These are phyloP conservation scores for Hyles lineata DNA, from an alignment of 2,888 invertebrate genomes.

Conservation along the genomic window DNA sequence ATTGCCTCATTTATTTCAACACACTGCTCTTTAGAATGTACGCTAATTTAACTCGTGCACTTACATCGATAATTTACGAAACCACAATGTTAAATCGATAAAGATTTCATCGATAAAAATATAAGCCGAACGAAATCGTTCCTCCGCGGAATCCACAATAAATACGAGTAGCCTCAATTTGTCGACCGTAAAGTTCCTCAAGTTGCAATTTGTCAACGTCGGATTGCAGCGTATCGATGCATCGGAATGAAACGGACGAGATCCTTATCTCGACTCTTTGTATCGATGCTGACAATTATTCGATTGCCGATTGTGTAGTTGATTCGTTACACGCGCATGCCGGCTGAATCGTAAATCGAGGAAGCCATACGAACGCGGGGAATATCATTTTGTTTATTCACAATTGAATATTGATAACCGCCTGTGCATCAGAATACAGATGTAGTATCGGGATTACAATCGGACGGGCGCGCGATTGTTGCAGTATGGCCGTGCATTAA, in stretches of 20 bases:
- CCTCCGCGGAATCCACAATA: constrained; percentile 58
- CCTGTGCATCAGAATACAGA: constrained; percentile 60
- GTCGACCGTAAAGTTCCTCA: constrained; percentile 70
- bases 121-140: constrained; percentile 57
- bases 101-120: constrained; percentile 54
- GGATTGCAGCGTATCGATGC: constrained; percentile 69
- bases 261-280: constrained; percentile 74
- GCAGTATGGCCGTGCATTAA: constrained; percentile 29
- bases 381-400: constrained; percentile 65
- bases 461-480: constrained; percentile 36
- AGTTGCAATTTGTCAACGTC: constrained; percentile 80
- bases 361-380: constrained; percentile 66
- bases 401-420: constrained; percentile 68
- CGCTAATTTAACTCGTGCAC: constrained; percentile 34
- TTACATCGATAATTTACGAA: constrained; percentile 39
- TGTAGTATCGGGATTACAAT: constrained; percentile 50
- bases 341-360: constrained; percentile 63
- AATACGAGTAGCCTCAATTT: constrained; percentile 77
- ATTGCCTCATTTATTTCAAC: constrained; percentile 46
- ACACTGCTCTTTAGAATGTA: constrained; percentile 39
- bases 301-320: constrained; percentile 58
- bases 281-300: constrained; percentile 71
- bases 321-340: constrained; percentile 55
- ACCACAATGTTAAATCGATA: constrained; percentile 41
- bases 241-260: constrained; percentile 71